These are phyloP conservation scores for Mus pahari DNA, from an alignment of 2,113 vertebrate genomes.

Conservation along the genomic window DNA sequence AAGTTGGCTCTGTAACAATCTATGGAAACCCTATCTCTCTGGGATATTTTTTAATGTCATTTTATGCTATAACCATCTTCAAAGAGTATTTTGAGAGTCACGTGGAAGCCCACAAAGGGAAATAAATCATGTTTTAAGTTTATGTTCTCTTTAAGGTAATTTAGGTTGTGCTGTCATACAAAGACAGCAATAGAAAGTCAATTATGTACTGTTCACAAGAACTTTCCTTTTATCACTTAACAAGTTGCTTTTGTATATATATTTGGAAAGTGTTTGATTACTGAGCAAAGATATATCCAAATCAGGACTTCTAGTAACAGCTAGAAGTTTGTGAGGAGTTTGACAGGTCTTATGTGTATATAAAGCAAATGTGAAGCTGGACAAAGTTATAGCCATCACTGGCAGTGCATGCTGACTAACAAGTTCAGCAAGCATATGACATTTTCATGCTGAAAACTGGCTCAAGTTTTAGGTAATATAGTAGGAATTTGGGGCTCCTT, in stretches of 20 bases:
- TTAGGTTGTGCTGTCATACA: background rate
- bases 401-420: background rate
- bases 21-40: background rate
- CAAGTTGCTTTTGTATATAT: slow-evolving; percentile 28
- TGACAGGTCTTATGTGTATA: background rate
- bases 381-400: background rate
- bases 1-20: background rate
- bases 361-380: background rate
- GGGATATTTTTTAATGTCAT: slow-evolving; percentile 19
- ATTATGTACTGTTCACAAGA: background rate
- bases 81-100: slow-evolving; percentile 8
- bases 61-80: background rate
- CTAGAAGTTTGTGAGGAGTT: background rate
- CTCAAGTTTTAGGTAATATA: background rate
- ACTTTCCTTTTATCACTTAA: slow-evolving; percentile 45
- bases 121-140: slow-evolving; percentile 34
- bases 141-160: slow-evolving; percentile 33
- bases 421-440: background rate
- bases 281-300: slow-evolving; percentile 7
- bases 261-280: slow-evolving; percentile 20
- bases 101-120: slow-evolving; percentile 8
- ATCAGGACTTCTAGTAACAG: background rate
- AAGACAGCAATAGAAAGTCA: slow-evolving; percentile 43
- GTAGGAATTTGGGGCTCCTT: background rate
- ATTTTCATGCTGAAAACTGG: background rate